A percentile compares a stretch with the other conserved stretches of the same genome.
phyloP scores from a whole-genome alignment of 2,888 invertebrate genomes.

The Cantharis nigra region DNA sequence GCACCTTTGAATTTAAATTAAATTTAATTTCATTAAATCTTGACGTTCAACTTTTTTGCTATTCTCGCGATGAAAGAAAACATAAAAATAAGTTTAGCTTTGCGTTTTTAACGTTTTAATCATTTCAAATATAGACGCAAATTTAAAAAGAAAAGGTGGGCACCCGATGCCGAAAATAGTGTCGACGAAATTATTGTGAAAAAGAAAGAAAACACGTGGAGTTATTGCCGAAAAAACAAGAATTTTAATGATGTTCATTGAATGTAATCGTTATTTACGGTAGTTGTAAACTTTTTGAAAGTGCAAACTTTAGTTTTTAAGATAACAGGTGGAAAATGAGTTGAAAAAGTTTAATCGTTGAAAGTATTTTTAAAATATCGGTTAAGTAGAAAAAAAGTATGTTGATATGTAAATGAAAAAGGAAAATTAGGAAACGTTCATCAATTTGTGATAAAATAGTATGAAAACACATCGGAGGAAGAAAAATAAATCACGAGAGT shows the following conservation, averaged over 20 bases:
- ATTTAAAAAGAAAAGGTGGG: neutral
- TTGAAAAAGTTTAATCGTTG: neutral
- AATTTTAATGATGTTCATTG: neutral
- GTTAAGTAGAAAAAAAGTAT: neutral
- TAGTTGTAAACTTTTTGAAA: neutral
- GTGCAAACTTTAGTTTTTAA: neutral
- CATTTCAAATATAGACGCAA: neutral
- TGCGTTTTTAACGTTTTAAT: neutral
- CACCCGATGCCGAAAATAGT: neutral
- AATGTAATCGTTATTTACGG: neutral
- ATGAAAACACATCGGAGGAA: constrained; percentile 9
- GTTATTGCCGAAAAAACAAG: neutral
- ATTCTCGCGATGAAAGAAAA: neutral
- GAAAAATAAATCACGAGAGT: constrained; percentile 52
- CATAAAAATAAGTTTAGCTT: neutral
- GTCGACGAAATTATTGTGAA: neutral
- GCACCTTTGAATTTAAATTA: constrained; percentile 28
- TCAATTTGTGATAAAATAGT: constrained; percentile 4
- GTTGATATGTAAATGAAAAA: neutral
- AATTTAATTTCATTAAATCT: constrained; percentile 24
- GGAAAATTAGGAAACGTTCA: neutral
- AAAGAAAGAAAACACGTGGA: neutral
- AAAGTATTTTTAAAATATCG: neutral
- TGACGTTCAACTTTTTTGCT: constrained; percentile 19
- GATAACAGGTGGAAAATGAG: constrained; percentile 2